Conservation (phyloP, 2,797 vertebrate genomes). For the Squalus acanthias region DNA sequence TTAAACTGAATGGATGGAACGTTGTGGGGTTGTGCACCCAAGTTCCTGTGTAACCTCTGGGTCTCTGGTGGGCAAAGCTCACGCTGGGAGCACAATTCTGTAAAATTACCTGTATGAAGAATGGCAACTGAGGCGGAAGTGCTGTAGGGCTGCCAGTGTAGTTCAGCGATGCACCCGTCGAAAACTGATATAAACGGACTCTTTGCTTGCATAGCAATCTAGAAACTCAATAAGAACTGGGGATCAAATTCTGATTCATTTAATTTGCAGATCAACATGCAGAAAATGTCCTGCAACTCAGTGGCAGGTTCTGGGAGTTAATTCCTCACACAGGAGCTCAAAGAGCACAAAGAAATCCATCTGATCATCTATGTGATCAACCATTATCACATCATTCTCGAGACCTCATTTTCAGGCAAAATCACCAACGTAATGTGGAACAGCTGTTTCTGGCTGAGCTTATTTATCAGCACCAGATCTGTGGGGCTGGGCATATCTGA, state of each 20-base stretch:
- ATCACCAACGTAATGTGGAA: neutral
- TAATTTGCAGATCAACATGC: neutral
- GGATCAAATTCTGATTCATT: neutral
- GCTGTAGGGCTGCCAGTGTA: neutral
- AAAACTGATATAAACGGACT: neutral
- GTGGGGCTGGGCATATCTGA: neutral
- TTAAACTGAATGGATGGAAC: neutral
- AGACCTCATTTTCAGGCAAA: neutral
- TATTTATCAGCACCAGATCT: neutral
- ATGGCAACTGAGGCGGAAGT: too few relatives aligned
- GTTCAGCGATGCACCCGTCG: neutral
- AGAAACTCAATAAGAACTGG: neutral
- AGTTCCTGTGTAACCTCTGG: too few relatives aligned
- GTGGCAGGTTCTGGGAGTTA: neutral
- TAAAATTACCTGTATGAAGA: neutral
- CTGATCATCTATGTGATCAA: too few relatives aligned
- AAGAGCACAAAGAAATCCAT: neutral
- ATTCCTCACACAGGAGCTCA: neutral
- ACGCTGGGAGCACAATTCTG: neutral
- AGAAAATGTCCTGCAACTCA: neutral
- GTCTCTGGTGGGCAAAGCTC: too few relatives aligned
- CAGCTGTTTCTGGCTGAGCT: neutral
- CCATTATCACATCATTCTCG: too few relatives aligned
- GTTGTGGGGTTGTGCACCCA: neutral
- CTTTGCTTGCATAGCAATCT: neutral